phyloP scores from a whole-genome alignment of 2,797 vertebrate genomes.

The Girardinus metallicus region DNA sequence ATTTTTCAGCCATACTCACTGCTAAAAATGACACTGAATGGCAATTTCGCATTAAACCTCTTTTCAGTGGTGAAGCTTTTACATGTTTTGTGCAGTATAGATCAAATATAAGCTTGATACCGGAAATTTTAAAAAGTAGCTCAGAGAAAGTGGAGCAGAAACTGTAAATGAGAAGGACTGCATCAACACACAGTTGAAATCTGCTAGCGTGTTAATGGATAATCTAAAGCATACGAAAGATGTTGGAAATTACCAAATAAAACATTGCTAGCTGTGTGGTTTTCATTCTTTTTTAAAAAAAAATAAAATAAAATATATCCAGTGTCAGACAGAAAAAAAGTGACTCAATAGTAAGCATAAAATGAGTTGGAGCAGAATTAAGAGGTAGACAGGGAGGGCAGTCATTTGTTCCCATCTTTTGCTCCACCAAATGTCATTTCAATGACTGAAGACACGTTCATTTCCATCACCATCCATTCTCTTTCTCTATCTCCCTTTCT shows the following conservation, averaged over 20 bases:
- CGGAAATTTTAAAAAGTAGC: neutral
- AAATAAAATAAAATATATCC: slow-evolving; percentile 22
- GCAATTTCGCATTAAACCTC: neutral
- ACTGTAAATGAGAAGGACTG: neutral
- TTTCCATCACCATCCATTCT: slow-evolving; percentile 61
- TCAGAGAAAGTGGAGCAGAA: neutral
- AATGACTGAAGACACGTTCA: slow-evolving; percentile 68
- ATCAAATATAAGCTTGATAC: neutral
- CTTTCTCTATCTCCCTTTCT: slow-evolving; percentile 62
- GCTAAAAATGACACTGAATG: neutral
- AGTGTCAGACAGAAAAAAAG: slow-evolving; percentile 23
- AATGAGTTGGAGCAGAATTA: slow-evolving; percentile 38
- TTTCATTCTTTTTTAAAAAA: neutral
- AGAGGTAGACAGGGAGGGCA: slow-evolving; percentile 46
- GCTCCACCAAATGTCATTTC: slow-evolving; percentile 57
- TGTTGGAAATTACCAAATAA: neutral
- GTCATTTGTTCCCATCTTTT: slow-evolving; percentile 49
- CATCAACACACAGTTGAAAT: neutral
- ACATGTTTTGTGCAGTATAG: neutral
- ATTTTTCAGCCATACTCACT: slow-evolving; percentile 44
- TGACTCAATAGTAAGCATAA: slow-evolving; percentile 17
- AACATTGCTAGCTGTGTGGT: slow-evolving; percentile 5
- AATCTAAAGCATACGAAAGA: neutral
- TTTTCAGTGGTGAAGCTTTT: neutral
- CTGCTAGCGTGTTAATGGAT: neutral